These are phyloP conservation scores for Colossoma macropomum DNA, from an alignment of 2,113 vertebrate genomes.

Conservation along the genomic window DNA sequence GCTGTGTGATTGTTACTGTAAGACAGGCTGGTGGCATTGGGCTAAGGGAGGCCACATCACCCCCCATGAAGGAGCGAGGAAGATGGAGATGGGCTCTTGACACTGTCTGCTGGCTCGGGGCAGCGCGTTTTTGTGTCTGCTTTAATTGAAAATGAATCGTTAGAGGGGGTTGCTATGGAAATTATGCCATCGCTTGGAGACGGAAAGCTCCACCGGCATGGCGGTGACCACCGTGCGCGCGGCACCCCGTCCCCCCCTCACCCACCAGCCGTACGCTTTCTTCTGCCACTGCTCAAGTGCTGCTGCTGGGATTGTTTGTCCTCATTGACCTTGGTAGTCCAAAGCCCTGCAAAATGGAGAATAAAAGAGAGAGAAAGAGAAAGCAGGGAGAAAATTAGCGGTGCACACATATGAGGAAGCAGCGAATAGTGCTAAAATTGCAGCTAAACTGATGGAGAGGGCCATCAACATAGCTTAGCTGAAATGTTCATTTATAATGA, in stretches of 20 bases:
- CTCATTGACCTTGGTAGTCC: constrained; percentile 98
- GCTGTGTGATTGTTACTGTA: constrained; percentile 63
- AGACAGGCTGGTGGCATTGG: constrained; percentile 78
- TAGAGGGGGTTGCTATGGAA: constrained; percentile 89
- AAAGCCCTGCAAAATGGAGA: constrained; percentile 90
- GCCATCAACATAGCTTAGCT: constrained; percentile 54
- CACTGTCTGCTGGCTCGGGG: constrained; percentile 88
- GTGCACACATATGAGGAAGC: constrained; percentile 18
- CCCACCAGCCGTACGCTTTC: constrained; percentile 46
- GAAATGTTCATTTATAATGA: constrained; percentile 78
- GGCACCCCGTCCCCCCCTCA: constrained; percentile 67
- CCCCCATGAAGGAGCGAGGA: constrained; percentile 85
- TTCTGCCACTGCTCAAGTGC: constrained; percentile 86
- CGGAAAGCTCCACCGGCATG: constrained; percentile 77
- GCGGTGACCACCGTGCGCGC: constrained; percentile 47
- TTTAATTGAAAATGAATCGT: constrained; percentile 98
- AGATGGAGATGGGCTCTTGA: constrained; percentile 87
- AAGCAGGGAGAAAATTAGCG: constrained; percentile 38
- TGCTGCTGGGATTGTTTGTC: constrained; percentile 98
- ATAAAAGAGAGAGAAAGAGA: constrained; percentile 83
- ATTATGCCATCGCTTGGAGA: constrained; percentile 87
- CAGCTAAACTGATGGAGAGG: constrained; percentile 19
- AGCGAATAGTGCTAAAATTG: constrained; percentile 34
- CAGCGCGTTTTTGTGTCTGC: constrained; percentile 88
- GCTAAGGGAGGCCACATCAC: constrained; percentile 75